Base-by-base conservation (phyloP, 2,888 invertebrate genomes). In the Fragum sueziense region DNA sequence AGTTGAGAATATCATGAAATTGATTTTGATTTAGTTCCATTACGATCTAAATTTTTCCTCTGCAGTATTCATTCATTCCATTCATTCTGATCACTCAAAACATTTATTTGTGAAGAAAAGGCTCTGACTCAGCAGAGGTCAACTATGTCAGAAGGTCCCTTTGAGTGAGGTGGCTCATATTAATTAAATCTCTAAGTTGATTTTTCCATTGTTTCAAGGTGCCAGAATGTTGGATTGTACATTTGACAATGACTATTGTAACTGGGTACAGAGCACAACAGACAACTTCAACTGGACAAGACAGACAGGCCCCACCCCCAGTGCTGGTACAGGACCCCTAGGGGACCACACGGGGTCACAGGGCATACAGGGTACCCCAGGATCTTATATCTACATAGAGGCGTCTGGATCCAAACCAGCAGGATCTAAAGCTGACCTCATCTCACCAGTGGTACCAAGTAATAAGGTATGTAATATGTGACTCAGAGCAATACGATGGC, bases 311-410 rank as follows among this genome's bases (percentile, higher is more conserved):
- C 61, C 80, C 2, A 88, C 87, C 0, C 73, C 81, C 2, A 84
- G 85, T 57, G 17, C 1, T 3, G 87, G 85, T 33, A 89, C 88
- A 1, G 89, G 88, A 69, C 89, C 89, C 17, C 34, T 74, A 14
- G 68, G 80, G 20, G 90, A 89, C 68, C 90, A 89, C 71, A 68
- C 61, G 11, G 22, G 22, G 31, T 29, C 52, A 70, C 29, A 70
- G 84, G 47, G 47, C 4, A 3, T 47, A 47, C 47, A 47, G 17
- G 47, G 47, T 4, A 47, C 47, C 14, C 47, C 47, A 47, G 92
- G 91, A 17, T 87, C 84, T 90, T 98, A 97, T 92, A 96, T 98
- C 95, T 96, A 96, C 88, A 95, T 97, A 79, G 97, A 97, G 90
- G 95, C 96, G 22, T 95, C 96, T 0, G 94, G 95, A 0, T 92